phyloP scores from a whole-genome alignment of 2,888 invertebrate genomes.

The Panopea generosa region DNA sequence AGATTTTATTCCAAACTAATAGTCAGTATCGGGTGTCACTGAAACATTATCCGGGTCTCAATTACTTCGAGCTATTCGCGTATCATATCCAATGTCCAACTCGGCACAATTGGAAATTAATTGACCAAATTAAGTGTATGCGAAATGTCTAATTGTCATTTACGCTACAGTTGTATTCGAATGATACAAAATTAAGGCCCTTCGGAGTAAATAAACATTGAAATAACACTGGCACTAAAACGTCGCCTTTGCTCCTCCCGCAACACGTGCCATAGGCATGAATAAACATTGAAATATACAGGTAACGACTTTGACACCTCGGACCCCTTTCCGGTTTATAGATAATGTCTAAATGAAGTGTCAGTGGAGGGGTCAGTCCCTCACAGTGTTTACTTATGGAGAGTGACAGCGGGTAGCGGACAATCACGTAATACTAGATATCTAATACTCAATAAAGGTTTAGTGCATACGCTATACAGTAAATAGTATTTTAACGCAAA shows the following conservation, averaged over 20 bases:
- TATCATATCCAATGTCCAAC: conserved; percentile 22
- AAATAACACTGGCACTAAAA: conserved; percentile 1
- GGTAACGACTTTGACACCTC: conserved; percentile 25
- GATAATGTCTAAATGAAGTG: background rate
- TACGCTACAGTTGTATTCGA: too few species aligned
- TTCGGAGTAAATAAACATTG: conserved; percentile 12
- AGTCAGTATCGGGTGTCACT: background rate
- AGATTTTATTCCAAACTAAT: too few species aligned
- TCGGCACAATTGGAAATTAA: conserved; percentile 19
- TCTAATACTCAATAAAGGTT: too few species aligned
- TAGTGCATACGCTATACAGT: too few species aligned
- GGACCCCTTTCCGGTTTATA: background rate
- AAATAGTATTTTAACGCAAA: too few species aligned
- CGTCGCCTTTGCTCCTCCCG: conserved; percentile 4
- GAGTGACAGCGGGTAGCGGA: too few species aligned
- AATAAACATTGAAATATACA: conserved; percentile 12
- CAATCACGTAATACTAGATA: too few species aligned
- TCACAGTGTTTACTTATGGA: too few species aligned
- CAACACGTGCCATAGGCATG: conserved; percentile 16
- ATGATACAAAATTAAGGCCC: background rate
- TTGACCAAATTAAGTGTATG: conserved; percentile 27
- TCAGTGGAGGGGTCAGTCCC: conserved; percentile 2
- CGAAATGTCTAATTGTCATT: too few species aligned
- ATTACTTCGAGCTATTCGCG: conserved; percentile 20
- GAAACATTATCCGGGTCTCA: conserved; percentile 32